Conservation (phyloP, 2,888 invertebrate species). For the Elysia crispata region DNA sequence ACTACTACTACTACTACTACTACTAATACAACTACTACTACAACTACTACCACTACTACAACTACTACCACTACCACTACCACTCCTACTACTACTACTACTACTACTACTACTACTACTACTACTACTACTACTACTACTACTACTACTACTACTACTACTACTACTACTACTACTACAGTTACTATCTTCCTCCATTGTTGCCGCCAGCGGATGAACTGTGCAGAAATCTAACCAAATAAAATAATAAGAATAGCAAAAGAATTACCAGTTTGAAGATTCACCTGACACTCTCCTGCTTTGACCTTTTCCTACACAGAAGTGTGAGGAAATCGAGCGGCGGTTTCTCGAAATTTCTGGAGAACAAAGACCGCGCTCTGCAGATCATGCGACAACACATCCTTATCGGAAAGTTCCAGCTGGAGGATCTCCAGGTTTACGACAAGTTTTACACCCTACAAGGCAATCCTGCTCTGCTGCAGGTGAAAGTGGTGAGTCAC, state of each 20-base stretch:
- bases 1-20: conserved; percentile 25
- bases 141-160: conserved; percentile 41
- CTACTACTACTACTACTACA: conserved; percentile 39
- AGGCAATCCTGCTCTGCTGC: conserved; percentile 59
- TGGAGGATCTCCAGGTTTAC: conserved; percentile 58
- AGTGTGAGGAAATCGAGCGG: conserved; percentile 40
- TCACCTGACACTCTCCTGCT: background rate
- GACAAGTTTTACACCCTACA: conserved; percentile 68
- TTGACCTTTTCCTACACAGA: background rate
- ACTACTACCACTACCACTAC: conserved; percentile 28
- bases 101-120: conserved; percentile 36
- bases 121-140: conserved; percentile 38
- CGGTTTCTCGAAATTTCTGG: conserved; percentile 59
- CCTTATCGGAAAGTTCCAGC: conserved; percentile 60
- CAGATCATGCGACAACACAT: conserved; percentile 70
- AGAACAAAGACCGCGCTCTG: conserved; percentile 54
- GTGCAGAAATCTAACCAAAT: too few species aligned
- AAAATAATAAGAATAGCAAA: too few species aligned
- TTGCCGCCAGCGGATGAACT: too few species aligned
- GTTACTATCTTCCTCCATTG: background rate
- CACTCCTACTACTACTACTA: conserved; percentile 29
- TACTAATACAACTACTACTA: conserved; percentile 32
- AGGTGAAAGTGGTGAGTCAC: conserved; percentile 48
- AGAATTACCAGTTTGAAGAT: too few species aligned
- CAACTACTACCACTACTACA: conserved; percentile 28